Conservation (phyloP, 1,140 invertebrate species). For the Nebria ingens region DNA sequence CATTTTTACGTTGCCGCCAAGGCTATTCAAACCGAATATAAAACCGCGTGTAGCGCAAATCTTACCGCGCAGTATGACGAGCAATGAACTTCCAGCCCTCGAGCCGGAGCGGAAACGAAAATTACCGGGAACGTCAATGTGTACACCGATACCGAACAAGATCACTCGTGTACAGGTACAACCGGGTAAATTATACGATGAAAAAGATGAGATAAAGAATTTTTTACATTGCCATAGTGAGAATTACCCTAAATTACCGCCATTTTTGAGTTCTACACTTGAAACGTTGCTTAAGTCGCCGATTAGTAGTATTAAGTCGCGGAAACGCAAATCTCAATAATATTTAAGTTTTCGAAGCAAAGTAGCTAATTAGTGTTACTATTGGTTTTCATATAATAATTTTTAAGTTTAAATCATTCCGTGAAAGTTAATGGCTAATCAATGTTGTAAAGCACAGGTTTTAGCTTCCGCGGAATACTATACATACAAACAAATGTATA, state of each 20-base stretch:
- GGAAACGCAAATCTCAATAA: slow-evolving; percentile 24
- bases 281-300: slow-evolving; percentile 6
- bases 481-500: too few relatives aligned
- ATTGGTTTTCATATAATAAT: neutral
- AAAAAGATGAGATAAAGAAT: slow-evolving; percentile 14
- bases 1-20: neutral
- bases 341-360: neutral
- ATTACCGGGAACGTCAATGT: slow-evolving; percentile 11
- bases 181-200: slow-evolving; percentile 12
- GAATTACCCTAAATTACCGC: neutral
- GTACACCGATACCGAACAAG: neutral
- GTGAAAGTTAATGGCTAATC: too few relatives aligned
- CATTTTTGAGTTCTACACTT: neutral
- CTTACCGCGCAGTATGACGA: slow-evolving; percentile 19
- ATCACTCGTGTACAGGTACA: slow-evolving; percentile 3
- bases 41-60: slow-evolving; percentile 25
- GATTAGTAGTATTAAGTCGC: slow-evolving; percentile 17
- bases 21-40: slow-evolving; percentile 23
- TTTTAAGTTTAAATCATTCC: neutral
- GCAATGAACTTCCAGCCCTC: slow-evolving; percentile 7
- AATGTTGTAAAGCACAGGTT: too few relatives aligned
- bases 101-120: slow-evolving; percentile 31
- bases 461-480: too few relatives aligned
- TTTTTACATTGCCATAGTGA: slow-evolving; percentile 11
- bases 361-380: neutral